Evolutionary conservation across 2,888 invertebrate genomes (phyloP).

Genomic region (Muschampia plurimacula): DNA sequence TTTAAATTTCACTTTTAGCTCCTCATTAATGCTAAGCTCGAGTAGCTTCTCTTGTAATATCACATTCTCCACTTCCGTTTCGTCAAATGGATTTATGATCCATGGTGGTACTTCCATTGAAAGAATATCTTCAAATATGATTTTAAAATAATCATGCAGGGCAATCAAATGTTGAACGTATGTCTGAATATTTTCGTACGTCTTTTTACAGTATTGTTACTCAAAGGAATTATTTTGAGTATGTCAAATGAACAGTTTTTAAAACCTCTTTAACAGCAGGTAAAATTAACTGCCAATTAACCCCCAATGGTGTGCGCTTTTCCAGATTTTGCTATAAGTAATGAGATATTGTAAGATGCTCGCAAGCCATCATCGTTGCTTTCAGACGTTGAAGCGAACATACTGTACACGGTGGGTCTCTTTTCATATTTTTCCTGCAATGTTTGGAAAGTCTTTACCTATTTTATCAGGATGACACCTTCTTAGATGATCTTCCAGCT

Average conservation of each 20-base stretch:
- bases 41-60: conserved; percentile 47
- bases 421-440: conserved; percentile 39
- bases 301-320: conserved; percentile 37
- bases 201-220: conserved; percentile 37
- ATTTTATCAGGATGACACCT: conserved; percentile 39
- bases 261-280: conserved; percentile 55
- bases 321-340: conserved; percentile 47
- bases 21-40: conserved; percentile 48
- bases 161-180: conserved; percentile 40
- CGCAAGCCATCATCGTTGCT: conserved; percentile 43
- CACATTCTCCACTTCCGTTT: conserved; percentile 14
- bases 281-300: conserved; percentile 53
- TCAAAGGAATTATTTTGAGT: conserved; percentile 34
- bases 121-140: conserved; percentile 45
- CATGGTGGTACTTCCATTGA: conserved; percentile 44
- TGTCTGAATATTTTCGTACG: conserved; percentile 40
- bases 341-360: conserved; percentile 43
- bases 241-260: conserved; percentile 47
- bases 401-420: conserved; percentile 40
- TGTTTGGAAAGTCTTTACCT: conserved; percentile 41
- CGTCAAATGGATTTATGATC: conserved; percentile 19
- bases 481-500: conserved; percentile 41
- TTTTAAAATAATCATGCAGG: conserved; percentile 45
- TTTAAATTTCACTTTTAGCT: conserved; percentile 43
- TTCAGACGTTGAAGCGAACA: conserved; percentile 42